phyloP scores from a whole-genome alignment of 1,140 invertebrate species.

The Zaprionus inermis region DNA sequence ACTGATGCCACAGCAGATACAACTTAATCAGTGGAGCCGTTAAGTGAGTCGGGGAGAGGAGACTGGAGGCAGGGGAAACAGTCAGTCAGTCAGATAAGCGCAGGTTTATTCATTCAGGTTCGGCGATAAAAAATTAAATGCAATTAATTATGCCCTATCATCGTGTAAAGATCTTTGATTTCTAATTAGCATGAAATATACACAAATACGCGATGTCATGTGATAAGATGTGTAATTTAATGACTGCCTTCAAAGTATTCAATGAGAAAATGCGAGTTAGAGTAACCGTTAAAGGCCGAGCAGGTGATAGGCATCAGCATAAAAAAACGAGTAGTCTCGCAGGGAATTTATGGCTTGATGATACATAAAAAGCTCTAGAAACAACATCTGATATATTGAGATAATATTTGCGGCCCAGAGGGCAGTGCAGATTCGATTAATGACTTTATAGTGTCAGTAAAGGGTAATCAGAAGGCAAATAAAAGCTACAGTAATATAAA shows the following conservation, averaged over 20 bases:
- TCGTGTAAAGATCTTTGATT: slow-evolving; percentile 58
- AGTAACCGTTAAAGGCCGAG: slow-evolving; percentile 50
- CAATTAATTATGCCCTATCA: slow-evolving; percentile 76
- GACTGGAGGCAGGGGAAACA: neutral
- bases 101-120: slow-evolving; percentile 19
- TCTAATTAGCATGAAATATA: slow-evolving; percentile 80
- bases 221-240: slow-evolving; percentile 73
- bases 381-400: neutral
- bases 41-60: slow-evolving; percentile 9
- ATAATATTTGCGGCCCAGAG: neutral
- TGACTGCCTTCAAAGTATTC: slow-evolving; percentile 35
- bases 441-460: neutral
- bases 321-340: slow-evolving; percentile 18
- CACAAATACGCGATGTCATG: slow-evolving; percentile 33
- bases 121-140: slow-evolving; percentile 59
- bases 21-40: slow-evolving; percentile 65
- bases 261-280: slow-evolving; percentile 28
- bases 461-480: neutral
- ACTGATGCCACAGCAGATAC: slow-evolving; percentile 67
- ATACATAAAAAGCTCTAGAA: slow-evolving; percentile 21
- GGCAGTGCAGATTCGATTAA: neutral
- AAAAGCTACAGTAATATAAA: no score
- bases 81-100: slow-evolving; percentile 20
- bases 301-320: slow-evolving; percentile 47
- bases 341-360: slow-evolving; percentile 29